phyloP scores from a whole-genome alignment of 2,888 invertebrate genomes.

The Unio delphinus region DNA sequence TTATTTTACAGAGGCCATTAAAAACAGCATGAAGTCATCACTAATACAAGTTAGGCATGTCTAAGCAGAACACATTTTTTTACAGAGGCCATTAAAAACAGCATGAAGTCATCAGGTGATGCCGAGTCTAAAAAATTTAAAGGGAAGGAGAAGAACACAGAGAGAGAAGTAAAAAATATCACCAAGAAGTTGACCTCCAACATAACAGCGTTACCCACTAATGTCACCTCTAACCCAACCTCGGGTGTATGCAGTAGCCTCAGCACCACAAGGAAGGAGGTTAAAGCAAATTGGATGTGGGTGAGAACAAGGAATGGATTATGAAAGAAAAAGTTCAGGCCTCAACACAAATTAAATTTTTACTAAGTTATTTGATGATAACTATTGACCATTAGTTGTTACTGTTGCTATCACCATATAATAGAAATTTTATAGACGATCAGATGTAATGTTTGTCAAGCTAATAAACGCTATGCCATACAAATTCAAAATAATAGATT shows the following conservation, averaged over 20 bases:
- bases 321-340: too few species aligned
- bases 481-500: too few species aligned
- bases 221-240: constrained; percentile 1
- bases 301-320: constrained; percentile 2
- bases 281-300: constrained; percentile 17
- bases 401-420: too few species aligned
- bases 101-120: constrained; percentile 35
- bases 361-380: too few species aligned
- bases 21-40: constrained; percentile 21
- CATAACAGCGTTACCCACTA: constrained; percentile 15
- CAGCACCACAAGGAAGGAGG: constrained; percentile 58
- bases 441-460: too few species aligned
- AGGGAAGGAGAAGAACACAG: constrained; percentile 26
- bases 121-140: constrained; percentile 31
- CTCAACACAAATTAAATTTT: too few species aligned
- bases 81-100: constrained; percentile 37
- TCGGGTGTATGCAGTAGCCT: constrained; percentile 51
- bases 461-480: too few species aligned
- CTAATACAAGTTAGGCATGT: too few species aligned
- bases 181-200: constrained; percentile 20
- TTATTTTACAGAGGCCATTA: constrained; percentile 29
- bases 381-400: too few species aligned
- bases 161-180: constrained; percentile 31
- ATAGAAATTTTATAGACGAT: too few species aligned
- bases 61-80: not conserved